Conservation (phyloP, 2,888 invertebrate genomes). For the Bhutanitis thaidina region DNA sequence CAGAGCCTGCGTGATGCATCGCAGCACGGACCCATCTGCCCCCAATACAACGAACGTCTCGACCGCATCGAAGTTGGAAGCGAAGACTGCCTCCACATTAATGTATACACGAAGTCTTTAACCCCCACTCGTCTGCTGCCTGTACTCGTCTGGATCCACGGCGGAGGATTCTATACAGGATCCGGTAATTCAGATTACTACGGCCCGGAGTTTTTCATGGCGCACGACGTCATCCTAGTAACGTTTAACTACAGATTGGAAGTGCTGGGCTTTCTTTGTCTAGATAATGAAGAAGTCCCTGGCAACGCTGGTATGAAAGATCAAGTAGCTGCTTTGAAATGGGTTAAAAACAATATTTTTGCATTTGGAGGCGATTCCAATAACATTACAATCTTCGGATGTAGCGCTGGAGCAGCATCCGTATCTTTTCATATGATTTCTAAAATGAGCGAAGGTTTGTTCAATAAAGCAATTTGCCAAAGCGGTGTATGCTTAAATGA, state of each 20-base stretch:
- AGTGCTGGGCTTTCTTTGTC: conserved; percentile 68
- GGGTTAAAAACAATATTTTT: conserved; percentile 65
- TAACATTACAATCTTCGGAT: conserved; percentile 69
- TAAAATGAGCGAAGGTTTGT: conserved; percentile 62
- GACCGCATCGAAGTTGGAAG: conserved; percentile 74
- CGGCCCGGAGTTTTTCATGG: conserved; percentile 72
- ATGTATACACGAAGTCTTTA: conserved; percentile 79
- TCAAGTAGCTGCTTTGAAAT: conserved; percentile 69
- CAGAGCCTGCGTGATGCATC: conserved; percentile 56
- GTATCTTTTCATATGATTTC: conserved; percentile 63
- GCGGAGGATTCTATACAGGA: conserved; percentile 72
- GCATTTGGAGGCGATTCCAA: conserved; percentile 64
- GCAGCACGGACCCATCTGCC: conserved; percentile 63
- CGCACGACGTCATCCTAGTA: conserved; percentile 60
- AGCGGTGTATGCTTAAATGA: conserved; percentile 70
- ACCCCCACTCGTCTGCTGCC: conserved; percentile 40
- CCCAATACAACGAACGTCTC: conserved; percentile 68
- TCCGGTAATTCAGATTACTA: conserved; percentile 71
- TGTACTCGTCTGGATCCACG: conserved; percentile 75
- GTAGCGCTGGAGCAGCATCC: conserved; percentile 68
- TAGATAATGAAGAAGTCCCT: conserved; percentile 66
- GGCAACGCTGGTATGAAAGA: conserved; percentile 75
- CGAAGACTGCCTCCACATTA: conserved; percentile 85
- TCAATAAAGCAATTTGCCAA: conserved; percentile 72
- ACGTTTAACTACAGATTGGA: conserved; percentile 73